These are phyloP conservation scores for Malurus leucopterus DNA, from an alignment of 2,797 vertebrate genomes.

Conservation along the genomic window DNA sequence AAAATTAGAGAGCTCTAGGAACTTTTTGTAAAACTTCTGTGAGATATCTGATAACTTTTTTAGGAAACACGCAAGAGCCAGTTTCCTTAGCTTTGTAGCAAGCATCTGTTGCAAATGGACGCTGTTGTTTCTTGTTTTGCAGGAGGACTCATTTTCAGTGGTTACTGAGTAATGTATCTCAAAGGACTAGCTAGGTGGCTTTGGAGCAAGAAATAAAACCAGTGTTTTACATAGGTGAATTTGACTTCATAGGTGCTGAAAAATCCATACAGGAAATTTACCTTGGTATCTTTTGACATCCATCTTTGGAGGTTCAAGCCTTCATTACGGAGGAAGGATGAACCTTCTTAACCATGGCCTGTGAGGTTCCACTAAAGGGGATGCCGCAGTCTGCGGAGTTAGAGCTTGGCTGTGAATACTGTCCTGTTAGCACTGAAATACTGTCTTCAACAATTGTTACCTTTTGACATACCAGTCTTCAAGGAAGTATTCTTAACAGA, in stretches of 20 bases:
- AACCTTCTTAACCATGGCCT: not conserved
- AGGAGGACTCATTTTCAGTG: not conserved
- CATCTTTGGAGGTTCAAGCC: not conserved
- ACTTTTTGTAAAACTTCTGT: not conserved
- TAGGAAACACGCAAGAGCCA: not conserved
- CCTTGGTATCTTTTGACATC: not conserved
- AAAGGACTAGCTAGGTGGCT: not conserved
- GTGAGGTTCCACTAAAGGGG: not conserved
- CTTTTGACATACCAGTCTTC: not conserved
- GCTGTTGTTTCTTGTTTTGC: not conserved
- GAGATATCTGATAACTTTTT: not conserved
- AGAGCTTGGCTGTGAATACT: not conserved
- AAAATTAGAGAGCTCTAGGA: not conserved
- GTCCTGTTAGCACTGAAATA: not conserved
- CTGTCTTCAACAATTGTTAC: not conserved
- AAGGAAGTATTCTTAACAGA: not conserved
- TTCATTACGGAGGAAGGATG: not conserved
- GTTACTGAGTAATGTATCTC: not conserved
- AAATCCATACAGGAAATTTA: not conserved
- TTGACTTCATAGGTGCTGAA: not conserved
- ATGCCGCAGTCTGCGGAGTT: not conserved
- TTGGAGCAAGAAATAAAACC: not conserved
- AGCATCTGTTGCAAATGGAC: not conserved
- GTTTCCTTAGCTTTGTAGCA: not conserved
- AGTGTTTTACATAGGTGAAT: not conserved